Evolutionary conservation across 2,888 invertebrate genomes (phyloP), one percentile per base, ranked within the genome.

Genomic region (Macropis europaea): DNA sequence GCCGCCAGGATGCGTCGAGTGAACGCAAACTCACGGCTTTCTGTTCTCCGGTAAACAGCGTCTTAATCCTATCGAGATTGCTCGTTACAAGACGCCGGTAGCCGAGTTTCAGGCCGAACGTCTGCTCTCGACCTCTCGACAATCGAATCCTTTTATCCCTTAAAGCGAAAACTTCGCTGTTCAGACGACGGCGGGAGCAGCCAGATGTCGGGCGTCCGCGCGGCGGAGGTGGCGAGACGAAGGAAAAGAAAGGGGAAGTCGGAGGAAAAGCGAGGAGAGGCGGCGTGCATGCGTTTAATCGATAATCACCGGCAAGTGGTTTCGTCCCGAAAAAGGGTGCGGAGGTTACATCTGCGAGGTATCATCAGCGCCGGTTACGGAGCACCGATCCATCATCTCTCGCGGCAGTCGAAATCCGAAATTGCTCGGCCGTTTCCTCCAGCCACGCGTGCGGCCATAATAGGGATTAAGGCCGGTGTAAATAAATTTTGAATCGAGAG

Each of bases 371-470:
- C 75, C 76, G 73, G 81, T 76, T 83, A 89, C 88, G 88, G 88
- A 89, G 87, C 87, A 81, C 82, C 89, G 88, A 89, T 89, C 89
- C 88, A 89, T 89, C 89, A 89, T 89, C 83, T 84, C 81, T 82
- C 84, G n/a, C n/a, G 88, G 87, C 87, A 88, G 87, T 86, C 82
- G 81, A 82, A 87, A 84, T 82, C 83, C 78, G 77, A 81, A 77
- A 79, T 78, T 81, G 78, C 76, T 70, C 77, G 75, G 78, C 71
- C 69, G 64, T 77, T 72, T 82, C 76, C 73, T 76, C 72, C 61
- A 63, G 69, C 82, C 64, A 81, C 73, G 82, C 85, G 86, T 86
- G 86, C 83, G 79, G 83, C 86, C 82, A 85, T 81, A 87, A 87
- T 86, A 82, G 81, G 84, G 85, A 86, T 86, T 86, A 86, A 79